phyloP scores from a whole-genome alignment of 2,113 vertebrate genomes.

The Petroica traversi region DNA sequence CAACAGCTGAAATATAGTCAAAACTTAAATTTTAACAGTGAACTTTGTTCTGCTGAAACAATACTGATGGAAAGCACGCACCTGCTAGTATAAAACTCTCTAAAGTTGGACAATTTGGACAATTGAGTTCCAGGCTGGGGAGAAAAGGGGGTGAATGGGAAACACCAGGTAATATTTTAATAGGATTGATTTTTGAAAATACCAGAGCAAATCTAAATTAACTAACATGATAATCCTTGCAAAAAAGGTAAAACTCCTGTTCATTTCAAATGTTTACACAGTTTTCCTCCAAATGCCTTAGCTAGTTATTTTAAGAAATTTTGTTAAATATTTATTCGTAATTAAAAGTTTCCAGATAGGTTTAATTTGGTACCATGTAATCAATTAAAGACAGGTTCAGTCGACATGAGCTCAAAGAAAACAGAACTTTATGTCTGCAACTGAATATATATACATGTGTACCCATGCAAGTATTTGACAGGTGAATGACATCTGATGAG shows the following conservation, averaged over 20 bases:
- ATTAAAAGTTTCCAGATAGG: neutral
- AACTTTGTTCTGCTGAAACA: neutral
- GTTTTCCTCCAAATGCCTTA: neutral
- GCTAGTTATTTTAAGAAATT: neutral
- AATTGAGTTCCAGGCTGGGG: neutral
- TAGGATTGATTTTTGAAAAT: neutral
- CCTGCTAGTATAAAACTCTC: neutral
- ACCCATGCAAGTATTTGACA: accelerated
- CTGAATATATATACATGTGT: accelerated
- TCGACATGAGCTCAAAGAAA: neutral
- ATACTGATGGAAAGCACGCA: neutral
- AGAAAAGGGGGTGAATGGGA: neutral
- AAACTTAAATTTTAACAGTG: neutral
- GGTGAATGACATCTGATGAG: neutral
- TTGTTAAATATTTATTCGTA: neutral
- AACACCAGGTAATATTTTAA: neutral
- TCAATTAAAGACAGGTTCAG: neutral
- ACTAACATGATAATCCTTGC: neutral
- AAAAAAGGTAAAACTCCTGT: neutral
- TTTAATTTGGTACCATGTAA: neutral
- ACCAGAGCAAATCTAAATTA: neutral
- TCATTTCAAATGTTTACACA: neutral
- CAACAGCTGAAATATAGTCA: neutral
- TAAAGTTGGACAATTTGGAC: neutral
- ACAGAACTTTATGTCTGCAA: neutral